Percentiles rank a stretch among this genome's conserved stretches.
Conservation (phyloP, 2,113 vertebrate genomes). For the Tetrao urogallus region DNA sequence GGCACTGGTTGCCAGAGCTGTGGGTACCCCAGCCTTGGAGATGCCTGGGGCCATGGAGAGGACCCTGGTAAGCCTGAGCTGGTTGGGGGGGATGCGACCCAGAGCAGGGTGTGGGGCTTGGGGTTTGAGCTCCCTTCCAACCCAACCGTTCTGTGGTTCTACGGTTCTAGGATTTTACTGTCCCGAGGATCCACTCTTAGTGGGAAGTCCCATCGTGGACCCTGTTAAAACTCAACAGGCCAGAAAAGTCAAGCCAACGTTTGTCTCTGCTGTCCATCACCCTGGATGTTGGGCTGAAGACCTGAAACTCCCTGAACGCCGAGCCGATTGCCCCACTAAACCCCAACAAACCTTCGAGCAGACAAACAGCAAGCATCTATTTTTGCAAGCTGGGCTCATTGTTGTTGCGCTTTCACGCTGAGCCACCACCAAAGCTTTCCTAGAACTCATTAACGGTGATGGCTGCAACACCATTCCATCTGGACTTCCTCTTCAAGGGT, state of each 20-base stretch:
- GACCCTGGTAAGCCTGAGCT: no score
- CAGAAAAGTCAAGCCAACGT: neutral
- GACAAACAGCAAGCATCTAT: neutral
- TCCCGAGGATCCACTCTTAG: neutral
- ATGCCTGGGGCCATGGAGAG: no score
- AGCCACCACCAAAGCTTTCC: neutral
- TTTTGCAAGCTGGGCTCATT: neutral
- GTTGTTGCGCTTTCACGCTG: neutral
- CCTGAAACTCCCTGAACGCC: neutral
- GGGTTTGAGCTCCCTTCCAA: no score
- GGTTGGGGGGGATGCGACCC: no score
- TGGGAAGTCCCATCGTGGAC: neutral
- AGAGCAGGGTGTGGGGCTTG: no score
- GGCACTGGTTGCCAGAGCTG: no score
- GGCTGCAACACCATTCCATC: slow-evolving; percentile 33
- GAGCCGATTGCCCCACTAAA: accelerated
- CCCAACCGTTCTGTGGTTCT: no score
- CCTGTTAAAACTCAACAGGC: neutral
- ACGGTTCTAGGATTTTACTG: neutral
- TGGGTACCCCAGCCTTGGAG: no score
- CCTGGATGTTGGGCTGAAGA: neutral
- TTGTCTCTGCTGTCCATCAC: neutral
- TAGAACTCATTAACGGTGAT: neutral
- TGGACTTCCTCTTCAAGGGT: neutral
- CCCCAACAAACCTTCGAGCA: neutral